Evolutionary conservation across 2,113 vertebrate species (phyloP), one percentile per base, ranked within the genome.

Genomic region (Boleophthalmus pectinirostris): DNA sequence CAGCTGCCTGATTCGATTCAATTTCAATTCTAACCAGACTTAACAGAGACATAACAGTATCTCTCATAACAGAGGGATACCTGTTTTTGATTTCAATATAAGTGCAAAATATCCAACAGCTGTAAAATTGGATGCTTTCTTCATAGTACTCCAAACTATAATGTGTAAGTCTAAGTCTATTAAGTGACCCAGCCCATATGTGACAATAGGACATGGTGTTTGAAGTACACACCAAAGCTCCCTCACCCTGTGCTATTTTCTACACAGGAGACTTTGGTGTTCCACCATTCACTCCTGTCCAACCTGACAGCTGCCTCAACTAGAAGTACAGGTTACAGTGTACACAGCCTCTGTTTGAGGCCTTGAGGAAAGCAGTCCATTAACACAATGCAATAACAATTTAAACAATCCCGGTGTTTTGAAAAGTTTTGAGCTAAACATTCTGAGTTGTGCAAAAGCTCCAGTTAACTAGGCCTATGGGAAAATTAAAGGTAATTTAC

Each of bases 321-420:
- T 79, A 85, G 91, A 88, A 78, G 65, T 71, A 75, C 89, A 74
- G 76, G 89, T 91, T 89, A 61, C 16, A 73, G 45, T 66, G 75
- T 33, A 71, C 71, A 75, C 33, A 66, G 45, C 4, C 46, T 65
- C 43, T 60, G 68, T 68, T 70, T 70, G 23, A 16, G 21, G 58
- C 43, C 64, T 75, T 14, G 0, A n/a, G 49, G 69, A 76, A 14
- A 61, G 14, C 13, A 7, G 72, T 71, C 66, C 18, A 71, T 75
- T 69, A 74, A 33, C 33, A 66, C 25, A 43, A 29, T 56, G 68
- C 43, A 63, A 45, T 47, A 57, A 74, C 80, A 66, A 66, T 56
- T 21, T 56, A 21, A 21, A 23, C 54, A 23, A 25, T 24, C 14
- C 12, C 25, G 21, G 12, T 25, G 56, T 58, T 25, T 58, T 58